A percentile compares a stretch with the other conserved stretches of the same genome.
phyloP scores from a whole-genome alignment of 2,113 vertebrate genomes.

The Physeter macrocephalus region DNA sequence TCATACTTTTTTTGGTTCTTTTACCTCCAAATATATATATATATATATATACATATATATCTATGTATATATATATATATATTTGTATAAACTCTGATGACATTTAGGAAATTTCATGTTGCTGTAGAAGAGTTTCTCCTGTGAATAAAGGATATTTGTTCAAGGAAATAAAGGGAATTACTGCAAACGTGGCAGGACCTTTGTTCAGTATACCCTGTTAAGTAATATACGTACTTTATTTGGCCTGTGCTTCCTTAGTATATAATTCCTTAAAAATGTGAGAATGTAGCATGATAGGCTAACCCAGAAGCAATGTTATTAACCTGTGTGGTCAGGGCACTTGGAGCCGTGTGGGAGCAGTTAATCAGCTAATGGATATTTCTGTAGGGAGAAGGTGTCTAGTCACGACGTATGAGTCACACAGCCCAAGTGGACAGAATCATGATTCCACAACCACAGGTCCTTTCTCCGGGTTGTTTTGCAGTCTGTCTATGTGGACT shows the following conservation, averaged over 20 bases:
- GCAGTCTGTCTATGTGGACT: neutral
- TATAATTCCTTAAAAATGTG: conserved; percentile 3
- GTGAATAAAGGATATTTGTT: neutral
- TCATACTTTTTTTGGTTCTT: neutral
- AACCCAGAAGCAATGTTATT: neutral
- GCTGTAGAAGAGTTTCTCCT: neutral
- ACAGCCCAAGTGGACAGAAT: neutral
- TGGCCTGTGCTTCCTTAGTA: neutral
- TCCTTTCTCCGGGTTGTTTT: neutral
- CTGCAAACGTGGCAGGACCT: neutral
- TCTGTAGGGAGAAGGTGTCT: neutral
- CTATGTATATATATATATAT: too few relatives aligned
- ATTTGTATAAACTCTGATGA: neutral
- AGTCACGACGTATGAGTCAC: neutral
- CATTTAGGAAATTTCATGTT: neutral
- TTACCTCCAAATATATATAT: neutral
- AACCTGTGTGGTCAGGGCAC: neutral
- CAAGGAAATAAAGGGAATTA: neutral
- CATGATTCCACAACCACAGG: neutral
- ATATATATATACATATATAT: neutral
- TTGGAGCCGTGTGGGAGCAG: neutral
- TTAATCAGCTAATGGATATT: neutral
- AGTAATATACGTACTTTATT: neutral
- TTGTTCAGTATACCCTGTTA: neutral
- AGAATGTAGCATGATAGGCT: neutral